phyloP scores from a whole-genome alignment of 1,140 invertebrate genomes.

The Aphis craccivora region DNA sequence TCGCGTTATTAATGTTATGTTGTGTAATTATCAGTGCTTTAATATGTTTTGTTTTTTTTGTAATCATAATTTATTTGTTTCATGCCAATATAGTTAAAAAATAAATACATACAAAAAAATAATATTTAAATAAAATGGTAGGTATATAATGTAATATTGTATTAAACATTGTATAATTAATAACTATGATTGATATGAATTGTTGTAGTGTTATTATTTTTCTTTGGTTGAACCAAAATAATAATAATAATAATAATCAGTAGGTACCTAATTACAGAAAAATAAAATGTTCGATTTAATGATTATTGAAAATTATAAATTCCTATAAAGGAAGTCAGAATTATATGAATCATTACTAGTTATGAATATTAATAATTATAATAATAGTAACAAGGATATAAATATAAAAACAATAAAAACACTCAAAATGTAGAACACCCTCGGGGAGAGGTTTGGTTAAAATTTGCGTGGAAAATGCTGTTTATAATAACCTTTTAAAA shows the following conservation, averaged over 20 bases:
- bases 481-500: not conserved
- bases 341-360: not conserved
- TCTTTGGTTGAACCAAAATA: not conserved
- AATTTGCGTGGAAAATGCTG: not conserved
- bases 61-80: not conserved
- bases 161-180: not conserved
- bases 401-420: not conserved
- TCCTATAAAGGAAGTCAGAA: not conserved
- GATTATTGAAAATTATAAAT: not conserved
- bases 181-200: not conserved
- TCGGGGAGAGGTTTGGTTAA: not conserved
- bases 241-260: not conserved
- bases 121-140: not conserved
- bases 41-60: no score
- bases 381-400: not conserved
- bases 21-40: no score
- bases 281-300: not conserved
- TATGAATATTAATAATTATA: not conserved
- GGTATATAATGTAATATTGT: not conserved
- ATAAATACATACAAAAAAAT: not conserved
- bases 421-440: slow-evolving; percentile 4
- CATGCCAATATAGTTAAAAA: not conserved
- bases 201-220: not conserved
- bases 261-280: not conserved
- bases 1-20: no score